Conservation (phyloP, 1,140 invertebrate genomes). For the Macrotrachela quadricornifera region DNA sequence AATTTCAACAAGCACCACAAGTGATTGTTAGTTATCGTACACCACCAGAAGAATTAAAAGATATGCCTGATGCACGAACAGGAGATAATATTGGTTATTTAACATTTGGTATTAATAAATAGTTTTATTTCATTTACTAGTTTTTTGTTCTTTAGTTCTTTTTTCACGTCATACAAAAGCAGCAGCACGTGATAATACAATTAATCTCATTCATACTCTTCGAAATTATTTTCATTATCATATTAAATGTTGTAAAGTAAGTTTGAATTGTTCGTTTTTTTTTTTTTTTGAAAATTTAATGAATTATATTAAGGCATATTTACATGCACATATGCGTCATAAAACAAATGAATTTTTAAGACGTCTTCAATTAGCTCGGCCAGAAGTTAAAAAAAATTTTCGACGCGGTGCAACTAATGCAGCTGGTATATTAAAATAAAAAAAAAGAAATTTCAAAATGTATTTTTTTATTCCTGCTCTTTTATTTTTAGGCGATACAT, state of each 20-base stretch:
- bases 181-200: slow-evolving; percentile 81
- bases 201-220: slow-evolving; percentile 96
- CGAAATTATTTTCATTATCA: slow-evolving; percentile 98
- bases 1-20: slow-evolving; percentile 62
- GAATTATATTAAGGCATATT: slow-evolving; percentile 51
- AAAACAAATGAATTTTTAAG: slow-evolving; percentile 96
- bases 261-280: too few species aligned
- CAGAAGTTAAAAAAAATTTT: slow-evolving; percentile 48
- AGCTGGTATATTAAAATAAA: too few species aligned
- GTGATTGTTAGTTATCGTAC: slow-evolving; percentile 75
- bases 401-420: too few species aligned
- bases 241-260: slow-evolving; percentile 84
- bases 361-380: slow-evolving; percentile 84
- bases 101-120: slow-evolving; percentile 59
- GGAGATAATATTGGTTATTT: slow-evolving; percentile 98
- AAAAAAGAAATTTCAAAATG: too few species aligned
- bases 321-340: slow-evolving; percentile 93
- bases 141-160: slow-evolving; percentile 55
- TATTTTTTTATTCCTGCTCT: too few species aligned
- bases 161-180: slow-evolving; percentile 75
- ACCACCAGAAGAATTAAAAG: slow-evolving; percentile 69
- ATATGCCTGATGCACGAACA: slow-evolving; percentile 52
- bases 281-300: too few species aligned
- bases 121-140: slow-evolving; percentile 3
- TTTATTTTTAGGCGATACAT: too few species aligned